Evolutionary conservation across 2,113 vertebrate genomes (phyloP), one percentile per base, ranked within the genome.

Genomic region (Ibidorhyncha struthersii): DNA sequence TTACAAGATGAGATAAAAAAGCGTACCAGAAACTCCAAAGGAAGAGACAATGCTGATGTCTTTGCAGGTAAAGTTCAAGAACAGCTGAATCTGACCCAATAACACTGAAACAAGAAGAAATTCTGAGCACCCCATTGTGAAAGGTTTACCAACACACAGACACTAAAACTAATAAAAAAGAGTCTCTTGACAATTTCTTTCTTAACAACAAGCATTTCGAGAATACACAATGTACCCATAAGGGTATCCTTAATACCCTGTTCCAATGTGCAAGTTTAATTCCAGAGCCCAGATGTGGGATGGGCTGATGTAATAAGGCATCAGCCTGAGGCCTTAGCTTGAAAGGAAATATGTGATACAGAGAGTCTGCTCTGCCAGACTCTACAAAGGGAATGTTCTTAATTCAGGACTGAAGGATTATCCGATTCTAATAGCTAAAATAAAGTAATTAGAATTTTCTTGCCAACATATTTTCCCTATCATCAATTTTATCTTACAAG

Each of bases 381-480:
- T 89, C 55, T 89, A 77, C 36, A 91, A 87, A 89, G 61, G 5
- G 56, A 91, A 85, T 90, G 82, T 91, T 96, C 72, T 96, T 93
- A 84, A 84, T 86, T 89, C 86, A 72, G 32, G 34, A 76, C 52
- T 91, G 56, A 82, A 89, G 69, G 25, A 91, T 87, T 86, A 82
- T 76, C 56, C 72, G 78, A 26, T 84, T 86, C 32, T 91, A 86
- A 93, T 53, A 82, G 65, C 34, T 92, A 69, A 95, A 93, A 89
- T 43, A 85, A 59, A 94, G 56, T 87, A 90, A 96, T 86, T 90
- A 89, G 25, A 86, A 83, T 95, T 86, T 93, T 91, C 82, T 95
- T 93, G 94, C 92, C 92, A 97, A 86, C 70, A 61, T 91, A 81
- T 92, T 95, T 95, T 79, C 49, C 43, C 80, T 91, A 93, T 93